These are phyloP conservation scores for Lepidocolaptes lacrymiger DNA, from an alignment of 2,797 vertebrate species.

Conservation along the genomic window DNA sequence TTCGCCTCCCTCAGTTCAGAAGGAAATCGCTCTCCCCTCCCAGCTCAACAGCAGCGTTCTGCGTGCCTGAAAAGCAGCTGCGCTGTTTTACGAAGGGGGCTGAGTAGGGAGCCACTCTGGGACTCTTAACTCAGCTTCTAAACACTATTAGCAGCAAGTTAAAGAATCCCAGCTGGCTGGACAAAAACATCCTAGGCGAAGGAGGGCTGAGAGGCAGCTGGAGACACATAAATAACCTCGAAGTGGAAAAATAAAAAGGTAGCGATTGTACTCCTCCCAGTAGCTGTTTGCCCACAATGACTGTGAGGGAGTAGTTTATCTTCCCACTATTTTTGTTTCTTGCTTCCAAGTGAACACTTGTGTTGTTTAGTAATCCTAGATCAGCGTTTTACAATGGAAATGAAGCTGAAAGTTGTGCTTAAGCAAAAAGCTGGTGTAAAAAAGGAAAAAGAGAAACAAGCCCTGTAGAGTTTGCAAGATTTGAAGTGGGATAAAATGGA, in stretches of 20 bases:
- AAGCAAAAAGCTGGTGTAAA: background rate
- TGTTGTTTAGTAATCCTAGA: background rate
- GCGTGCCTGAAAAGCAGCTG: slow-evolving; percentile 4
- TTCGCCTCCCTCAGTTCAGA: background rate
- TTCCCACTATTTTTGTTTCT: background rate
- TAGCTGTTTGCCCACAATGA: background rate
- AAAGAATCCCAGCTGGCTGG: slow-evolving; percentile 40
- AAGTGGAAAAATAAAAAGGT: background rate
- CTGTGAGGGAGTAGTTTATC: background rate
- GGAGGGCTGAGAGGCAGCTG: slow-evolving; percentile 3
- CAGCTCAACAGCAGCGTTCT: background rate
- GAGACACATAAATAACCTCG: background rate
- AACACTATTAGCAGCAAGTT: background rate
- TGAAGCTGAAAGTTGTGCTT: background rate
- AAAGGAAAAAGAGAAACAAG: background rate
- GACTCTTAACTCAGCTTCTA: slow-evolving; percentile 11
- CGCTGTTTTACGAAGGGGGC: background rate
- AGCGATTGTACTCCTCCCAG: background rate
- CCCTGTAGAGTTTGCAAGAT: background rate
- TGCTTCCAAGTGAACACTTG: background rate
- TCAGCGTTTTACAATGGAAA: background rate
- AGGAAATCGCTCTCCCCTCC: background rate
- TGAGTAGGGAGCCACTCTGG: slow-evolving; percentile 5
- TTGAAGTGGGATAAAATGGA: background rate
- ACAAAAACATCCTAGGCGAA: slow-evolving; percentile 15